Evolutionary conservation across 2,888 invertebrate species (phyloP).

Genomic region (Caenorhabditis sp.): DNA sequence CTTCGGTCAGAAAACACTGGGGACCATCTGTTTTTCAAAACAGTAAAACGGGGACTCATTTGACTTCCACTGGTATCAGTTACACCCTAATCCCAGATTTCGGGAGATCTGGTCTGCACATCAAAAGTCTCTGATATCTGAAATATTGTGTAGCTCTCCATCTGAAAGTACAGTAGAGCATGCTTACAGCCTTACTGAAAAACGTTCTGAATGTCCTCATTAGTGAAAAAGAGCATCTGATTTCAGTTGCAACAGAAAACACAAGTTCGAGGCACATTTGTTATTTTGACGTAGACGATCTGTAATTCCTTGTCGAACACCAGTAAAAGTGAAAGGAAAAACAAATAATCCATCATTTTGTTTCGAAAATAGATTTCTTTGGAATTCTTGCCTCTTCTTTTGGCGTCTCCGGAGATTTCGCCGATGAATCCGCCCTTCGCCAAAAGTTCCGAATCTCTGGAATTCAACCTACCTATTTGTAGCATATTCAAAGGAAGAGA

Average conservation of each 20-base stretch:
- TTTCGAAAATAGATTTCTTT: conserved; percentile 42
- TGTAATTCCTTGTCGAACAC: conserved; percentile 35
- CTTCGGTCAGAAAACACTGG: conserved; percentile 3
- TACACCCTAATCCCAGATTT: no score
- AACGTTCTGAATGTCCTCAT: not conserved
- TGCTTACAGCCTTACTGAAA: not conserved
- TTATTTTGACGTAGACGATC: conserved; percentile 40
- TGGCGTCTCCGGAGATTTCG: conserved; percentile 12
- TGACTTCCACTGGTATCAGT: not conserved
- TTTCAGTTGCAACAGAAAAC: not conserved
- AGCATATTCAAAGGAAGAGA: not conserved
- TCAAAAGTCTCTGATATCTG: no score
- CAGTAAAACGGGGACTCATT: not conserved
- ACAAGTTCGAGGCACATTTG: not conserved
- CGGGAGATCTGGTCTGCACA: no score
- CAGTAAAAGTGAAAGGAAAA: conserved; percentile 16
- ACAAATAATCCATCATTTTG: conserved; percentile 51
- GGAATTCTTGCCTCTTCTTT: not conserved
- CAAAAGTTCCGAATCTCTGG: not conserved
- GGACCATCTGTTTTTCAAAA: no score
- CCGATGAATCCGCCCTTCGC: not conserved
- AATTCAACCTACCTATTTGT: not conserved
- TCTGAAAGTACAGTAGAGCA: not conserved
- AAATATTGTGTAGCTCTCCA: no score
- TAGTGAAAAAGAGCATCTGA: not conserved